Evolutionary conservation across 2,888 invertebrate genomes (phyloP).

Genomic region (Spisula solida): DNA sequence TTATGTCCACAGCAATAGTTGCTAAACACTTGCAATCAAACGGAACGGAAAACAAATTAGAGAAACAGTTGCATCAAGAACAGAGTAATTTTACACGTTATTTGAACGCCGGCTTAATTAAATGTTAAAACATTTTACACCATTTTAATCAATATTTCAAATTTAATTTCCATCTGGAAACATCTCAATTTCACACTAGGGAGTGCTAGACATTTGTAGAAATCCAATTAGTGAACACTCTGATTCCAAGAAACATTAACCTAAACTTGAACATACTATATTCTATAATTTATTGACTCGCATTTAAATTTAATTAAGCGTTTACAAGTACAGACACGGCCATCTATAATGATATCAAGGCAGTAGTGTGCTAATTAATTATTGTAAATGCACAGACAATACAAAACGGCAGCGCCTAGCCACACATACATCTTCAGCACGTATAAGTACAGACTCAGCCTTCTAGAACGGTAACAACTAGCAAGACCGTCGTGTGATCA

Average conservation of each 20-base stretch:
- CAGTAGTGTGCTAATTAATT: too few relatives aligned
- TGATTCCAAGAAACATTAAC: not conserved
- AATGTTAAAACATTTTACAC: not conserved
- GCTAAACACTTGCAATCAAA: not conserved
- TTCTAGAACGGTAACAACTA: not conserved
- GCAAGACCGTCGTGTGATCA: too few relatives aligned
- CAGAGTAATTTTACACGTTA: not conserved
- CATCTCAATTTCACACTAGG: not conserved
- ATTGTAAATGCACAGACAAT: too few relatives aligned
- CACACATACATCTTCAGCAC: too few relatives aligned
- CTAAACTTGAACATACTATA: not conserved
- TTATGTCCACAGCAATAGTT: not conserved
- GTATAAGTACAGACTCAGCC: not conserved
- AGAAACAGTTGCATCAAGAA: not conserved
- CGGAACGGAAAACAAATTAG: not conserved
- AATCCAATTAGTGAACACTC: not conserved
- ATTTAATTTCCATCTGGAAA: not conserved
- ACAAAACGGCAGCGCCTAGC: too few relatives aligned
- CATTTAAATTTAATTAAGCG: not conserved
- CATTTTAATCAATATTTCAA: not conserved
- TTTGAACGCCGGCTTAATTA: constrained; percentile 7
- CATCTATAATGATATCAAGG: not conserved
- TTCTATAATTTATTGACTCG: not conserved
- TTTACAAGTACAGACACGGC: not conserved
- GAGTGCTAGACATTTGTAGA: not conserved